Base-by-base conservation (phyloP, 1,140 invertebrate genomes). In the Episyrphus balteatus region DNA sequence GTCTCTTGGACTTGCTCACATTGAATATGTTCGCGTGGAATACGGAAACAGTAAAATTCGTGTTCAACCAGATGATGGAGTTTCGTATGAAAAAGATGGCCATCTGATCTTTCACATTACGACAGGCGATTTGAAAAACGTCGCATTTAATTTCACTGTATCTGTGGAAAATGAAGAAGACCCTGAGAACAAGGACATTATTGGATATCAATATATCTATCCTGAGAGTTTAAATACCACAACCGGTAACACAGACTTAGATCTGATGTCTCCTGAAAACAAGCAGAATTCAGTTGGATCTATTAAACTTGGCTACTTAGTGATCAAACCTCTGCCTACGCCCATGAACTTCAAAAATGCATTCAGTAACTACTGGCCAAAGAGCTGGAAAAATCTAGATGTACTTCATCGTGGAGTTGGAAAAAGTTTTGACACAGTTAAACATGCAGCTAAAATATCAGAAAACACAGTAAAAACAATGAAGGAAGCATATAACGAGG, bases 391-490 rank as follows among this genome's bases (percentile, higher is more conserved):
- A 21, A 83, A 86, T 0, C 61, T 93, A n/a, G 88, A 93, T 71
- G 86, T 93, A 44, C 91, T 90, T 1, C 92, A 96, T 62, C 74
- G 91, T 50, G 92, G 92, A 6, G 74, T 84, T 40, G 90, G 90
- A 38, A 70, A 71, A 13, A 74, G 70, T 52, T 74, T 75, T 54
- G 73, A 73, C 66, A 69, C 65, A 56, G 67, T 70, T 66, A 80
- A 82, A 57, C 77, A 83, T 8, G 44, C 19, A 21, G 6, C 11
- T 14, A 9, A 13, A n/a, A 11, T 30, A 12, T 30, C 21, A 13
- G 62, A 65, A 52, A 64, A 64, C 33, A 65, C 62, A 0, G 1
- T 65, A 10, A 45, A 34, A 0, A 54, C 48, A 0, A 57, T 61
- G 14, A 50, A 48, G 14, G 47, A 46, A 7, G 59, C 56, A 0